Percentiles rank a stretch among this genome's conserved stretches.
These are phyloP conservation scores for Microtus richardsoni DNA, from an alignment of 2,113 vertebrate species.

Conservation along the genomic window DNA sequence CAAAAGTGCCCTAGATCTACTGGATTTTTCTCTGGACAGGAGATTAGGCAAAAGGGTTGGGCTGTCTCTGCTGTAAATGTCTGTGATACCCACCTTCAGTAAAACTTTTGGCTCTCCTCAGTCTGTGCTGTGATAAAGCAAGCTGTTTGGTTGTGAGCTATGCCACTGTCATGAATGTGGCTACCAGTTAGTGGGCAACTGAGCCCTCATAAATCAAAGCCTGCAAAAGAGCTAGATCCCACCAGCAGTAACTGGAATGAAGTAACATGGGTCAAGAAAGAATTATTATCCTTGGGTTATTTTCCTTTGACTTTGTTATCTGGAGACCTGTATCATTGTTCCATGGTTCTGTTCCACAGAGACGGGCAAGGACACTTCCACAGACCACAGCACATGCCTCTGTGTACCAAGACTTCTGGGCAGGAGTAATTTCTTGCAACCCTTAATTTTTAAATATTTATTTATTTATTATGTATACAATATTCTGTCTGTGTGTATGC, in stretches of 20 bases:
- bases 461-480: too few relatives aligned
- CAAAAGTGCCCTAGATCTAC: neutral
- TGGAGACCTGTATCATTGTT: neutral
- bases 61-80: neutral
- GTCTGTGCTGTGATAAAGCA: neutral
- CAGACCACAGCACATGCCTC: neutral
- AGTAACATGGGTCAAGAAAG: neutral
- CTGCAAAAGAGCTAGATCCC: neutral
- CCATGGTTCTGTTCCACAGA: neutral
- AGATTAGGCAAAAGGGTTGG: neutral
- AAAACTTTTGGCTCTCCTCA: neutral
- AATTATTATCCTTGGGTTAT: neutral
- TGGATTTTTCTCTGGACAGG: neutral
- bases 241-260: neutral
- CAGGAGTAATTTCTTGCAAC: neutral
- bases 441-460: neutral
- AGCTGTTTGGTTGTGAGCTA: neutral
- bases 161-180: neutral
- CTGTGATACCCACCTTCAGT: too few relatives aligned
- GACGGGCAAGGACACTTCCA: neutral
- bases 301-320: neutral
- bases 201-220: too few relatives aligned
- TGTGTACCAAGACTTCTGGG: neutral
- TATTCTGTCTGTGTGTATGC: too few relatives aligned
- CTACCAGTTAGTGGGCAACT: too few relatives aligned